Evolutionary conservation across 1,140 invertebrate genomes (phyloP).

Genomic region (Zaprionus nigranus): DNA sequence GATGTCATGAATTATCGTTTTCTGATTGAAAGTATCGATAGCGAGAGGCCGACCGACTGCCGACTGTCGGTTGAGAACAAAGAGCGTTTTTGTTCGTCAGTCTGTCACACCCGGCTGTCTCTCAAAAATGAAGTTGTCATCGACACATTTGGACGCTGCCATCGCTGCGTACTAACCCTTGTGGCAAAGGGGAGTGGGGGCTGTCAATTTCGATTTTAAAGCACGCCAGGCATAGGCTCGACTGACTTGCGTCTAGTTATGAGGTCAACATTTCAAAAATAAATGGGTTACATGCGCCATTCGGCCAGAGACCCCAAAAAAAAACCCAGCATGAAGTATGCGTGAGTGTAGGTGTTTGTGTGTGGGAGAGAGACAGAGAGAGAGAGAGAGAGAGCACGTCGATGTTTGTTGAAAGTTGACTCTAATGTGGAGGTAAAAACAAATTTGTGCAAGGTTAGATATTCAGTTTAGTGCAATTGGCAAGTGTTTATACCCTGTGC

Average conservation of each 20-base stretch:
- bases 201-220: conserved; percentile 50
- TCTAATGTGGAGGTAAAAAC: conserved; percentile 22
- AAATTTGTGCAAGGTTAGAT: conserved; percentile 65
- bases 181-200: background rate
- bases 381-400: background rate
- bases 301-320: conserved; percentile 21
- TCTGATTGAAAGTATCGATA: conserved; percentile 82
- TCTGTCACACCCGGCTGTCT: conserved; percentile 54
- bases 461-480: conserved; percentile 11
- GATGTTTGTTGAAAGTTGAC: conserved; percentile 18
- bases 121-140: conserved; percentile 75
- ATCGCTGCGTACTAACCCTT: conserved; percentile 49
- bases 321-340: conserved; percentile 1
- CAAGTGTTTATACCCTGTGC: conserved; percentile 25
- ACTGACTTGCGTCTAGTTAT: conserved; percentile 59
- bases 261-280: conserved; percentile 81
- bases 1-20: conserved; percentile 83
- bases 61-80: conserved; percentile 63
- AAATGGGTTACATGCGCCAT: conserved; percentile 74
- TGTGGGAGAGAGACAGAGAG: background rate
- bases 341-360: conserved; percentile 4
- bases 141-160: conserved; percentile 72
- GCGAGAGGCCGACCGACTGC: conserved; percentile 28
- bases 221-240: conserved; percentile 54
- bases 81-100: conserved; percentile 32